Base-by-base conservation (phyloP, 2,113 vertebrate species). In the Castor canadensis region DNA sequence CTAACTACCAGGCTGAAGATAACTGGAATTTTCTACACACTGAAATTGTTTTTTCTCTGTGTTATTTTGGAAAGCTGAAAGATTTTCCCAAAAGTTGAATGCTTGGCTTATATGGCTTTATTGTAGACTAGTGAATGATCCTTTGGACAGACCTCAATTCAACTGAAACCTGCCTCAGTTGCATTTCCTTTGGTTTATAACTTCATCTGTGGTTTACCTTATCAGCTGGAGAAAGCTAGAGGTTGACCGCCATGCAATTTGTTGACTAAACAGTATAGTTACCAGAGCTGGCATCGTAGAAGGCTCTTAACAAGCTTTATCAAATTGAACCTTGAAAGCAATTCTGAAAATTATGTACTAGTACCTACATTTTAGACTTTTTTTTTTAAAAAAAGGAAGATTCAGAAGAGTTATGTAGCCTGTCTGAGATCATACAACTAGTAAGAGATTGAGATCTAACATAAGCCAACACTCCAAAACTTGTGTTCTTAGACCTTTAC, bases 181-280 rank as follows among this genome's bases (percentile, higher is more conserved):
- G 16, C 72, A 58, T 66, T 96, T 93, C 62, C 32, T n/a, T 87
- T 94, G 62, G 19, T 62, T 94, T 91, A 67, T 75, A 89, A 82
- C 77, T 52, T 84, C 56, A 82, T 76, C 24, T 91, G 43, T 58
- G 8, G 30, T 89, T 96, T 91, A 58, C 35, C 1, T 89, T 77
- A 56, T 82, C 13, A 40, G 54, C 49, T 77, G 67, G 52, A 73
- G 86, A 93, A 52, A 72, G 19, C 71, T 81, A 52, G 9, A 45
- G 45, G 81, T 67, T 58, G 30, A 71, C 10, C 81, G 60, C 32
- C 32, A 85, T 72, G 4, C 69, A 92, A 47, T 91, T 93, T 54
- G 71, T 56, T 96, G 82, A 72, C 85, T 95, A 47, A 96, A 67
- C 62, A 89, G 38, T 76, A 82, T 71, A 82, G 49, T 35, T 64